Base-by-base conservation (phyloP, 2,888 invertebrate species). In the Megalurothrips usitatus region DNA sequence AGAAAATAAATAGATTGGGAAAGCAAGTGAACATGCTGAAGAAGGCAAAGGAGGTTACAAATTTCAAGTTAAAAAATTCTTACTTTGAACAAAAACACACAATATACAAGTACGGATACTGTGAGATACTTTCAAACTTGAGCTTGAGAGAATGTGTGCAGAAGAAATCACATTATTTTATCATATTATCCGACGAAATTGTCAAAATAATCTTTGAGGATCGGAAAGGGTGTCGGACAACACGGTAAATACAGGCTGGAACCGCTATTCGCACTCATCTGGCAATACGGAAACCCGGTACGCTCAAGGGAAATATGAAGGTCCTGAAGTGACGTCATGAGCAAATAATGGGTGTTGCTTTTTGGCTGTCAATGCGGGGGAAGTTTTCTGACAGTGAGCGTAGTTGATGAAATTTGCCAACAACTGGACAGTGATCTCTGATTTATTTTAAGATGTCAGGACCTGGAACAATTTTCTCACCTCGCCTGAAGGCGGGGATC, bases 91-190 rank as follows among this genome's bases (percentile, higher is more conserved):
- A 43, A 43, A 11, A 78, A 12, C 78, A 43, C 17, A 23, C 28
- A 19, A 23, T 28, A n/a, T 14, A 34, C 9, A 23, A 78, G 17
- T n/a, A 86, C 88, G 23, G 6, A 34, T 9, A 63, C 8, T 23
- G 19, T 75, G 12, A 10, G 6, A 0, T n/a, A 26, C 1, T 0
- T 28, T 19, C 79, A 79, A 78, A 23, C n/a, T n/a, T 75, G 26
- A 17, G n/a, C 19, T 9, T 10, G 12, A 19, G 78, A 78, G 11
- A 75, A 47, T 34, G 19, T 34, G 11, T 75, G 11, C 43, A 79
- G 12, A 9, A 26, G 1, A 80, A 80, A 75, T 6, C 11, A 58
- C 58, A 58, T 58, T 14, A 17, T 58, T 10, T 58, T 14, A n/a
- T 14, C 17, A 58, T 17, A 0, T 58, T n/a, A 6, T 58, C 19